Base-by-base conservation (phyloP, 2,888 invertebrate genomes). In the Chouioia cunea region DNA sequence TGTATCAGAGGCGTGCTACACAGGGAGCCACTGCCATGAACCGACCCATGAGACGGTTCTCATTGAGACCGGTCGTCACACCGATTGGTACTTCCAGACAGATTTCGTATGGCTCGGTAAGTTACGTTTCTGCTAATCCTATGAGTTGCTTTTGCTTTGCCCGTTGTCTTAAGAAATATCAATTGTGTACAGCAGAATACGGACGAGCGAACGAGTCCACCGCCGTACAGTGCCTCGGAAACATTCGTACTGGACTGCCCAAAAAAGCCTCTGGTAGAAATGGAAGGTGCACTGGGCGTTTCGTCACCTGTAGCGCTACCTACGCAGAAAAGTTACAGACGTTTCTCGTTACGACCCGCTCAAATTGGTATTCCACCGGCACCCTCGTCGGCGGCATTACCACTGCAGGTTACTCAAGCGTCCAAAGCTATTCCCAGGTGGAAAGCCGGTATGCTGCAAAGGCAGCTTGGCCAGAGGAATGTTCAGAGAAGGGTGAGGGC, bases 381-480 rank as follows among this genome's bases (percentile, higher is more conserved):
- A 0, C 67, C 73, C 0, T 14, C 65, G 0, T 18, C 18, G 1
- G 23, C 59, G 8, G 12, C 54, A 14, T n/a, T 48, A 20, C 43
- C 43, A 2, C 16, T 23, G 0, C 10, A 22, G 14, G 23, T 18
- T 15, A 18, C 22, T 8, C 68, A 64, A 22, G 27, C 48, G 10
- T 23, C 18, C 3, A 70, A 67, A 12, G 67, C n/a, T 0, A 27
- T 83, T 43, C 83, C 84, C 0, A 77, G 83, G 15, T 85, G 85
- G 85, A 82, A 81, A 56, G 85, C 83, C 6, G 83, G 84, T 0
- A 77, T 83, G 79, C 75, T 85, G 3, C 84, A 85, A 53, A 77
- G 85, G 3, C 85, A 85, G 52, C 82, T 84, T 18, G 80, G 79
- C 27, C 80, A 84, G 50, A 79, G 80, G 65, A 81, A 80, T 62